Evolutionary conservation across 1,140 invertebrate genomes (phyloP).

Genomic region (Limonius californicus): DNA sequence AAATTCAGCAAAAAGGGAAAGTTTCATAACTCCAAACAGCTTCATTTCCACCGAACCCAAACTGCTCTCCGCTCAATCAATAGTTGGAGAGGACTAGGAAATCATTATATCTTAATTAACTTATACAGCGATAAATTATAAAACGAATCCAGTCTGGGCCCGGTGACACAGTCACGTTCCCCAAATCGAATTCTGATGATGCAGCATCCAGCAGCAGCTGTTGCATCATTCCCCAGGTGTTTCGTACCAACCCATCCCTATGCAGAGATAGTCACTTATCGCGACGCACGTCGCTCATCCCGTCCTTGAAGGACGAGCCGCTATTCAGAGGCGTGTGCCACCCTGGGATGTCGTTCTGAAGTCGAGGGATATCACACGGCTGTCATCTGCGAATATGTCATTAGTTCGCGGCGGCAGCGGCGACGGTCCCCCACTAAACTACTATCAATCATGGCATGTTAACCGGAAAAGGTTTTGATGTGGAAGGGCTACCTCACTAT

Average conservation of each 20-base stretch:
- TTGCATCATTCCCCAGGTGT: constrained; percentile 15
- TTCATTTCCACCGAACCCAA: too few relatives aligned
- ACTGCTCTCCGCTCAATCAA: too few relatives aligned
- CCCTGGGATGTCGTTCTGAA: constrained; percentile 17
- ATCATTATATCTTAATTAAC: too few relatives aligned
- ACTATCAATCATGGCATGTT: constrained; percentile 6
- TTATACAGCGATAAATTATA: too few relatives aligned
- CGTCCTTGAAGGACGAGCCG: constrained; percentile 19
- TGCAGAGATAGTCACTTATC: constrained; percentile 16
- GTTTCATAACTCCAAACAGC: too few relatives aligned
- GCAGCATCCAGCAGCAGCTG: constrained; percentile 15
- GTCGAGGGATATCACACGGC: constrained; percentile 13
- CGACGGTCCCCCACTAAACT: not conserved
- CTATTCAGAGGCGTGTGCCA: constrained; percentile 18
- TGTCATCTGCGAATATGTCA: constrained; percentile 21
- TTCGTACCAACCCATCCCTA: not conserved
- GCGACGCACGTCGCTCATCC: constrained; percentile 21
- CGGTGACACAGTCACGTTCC: constrained; percentile 16
- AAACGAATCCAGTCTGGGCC: too few relatives aligned
- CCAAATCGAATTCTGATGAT: constrained; percentile 22
- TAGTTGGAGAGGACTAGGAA: too few relatives aligned
- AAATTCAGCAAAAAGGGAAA: too few relatives aligned
- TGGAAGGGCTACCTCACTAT: too few relatives aligned
- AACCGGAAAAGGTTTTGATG: too few relatives aligned
- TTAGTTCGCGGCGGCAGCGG: constrained; percentile 15